Percentiles rank a stretch among this genome's conserved stretches.
Conservation (phyloP, 2,888 invertebrate genomes). For the Rotaria sp. region DNA sequence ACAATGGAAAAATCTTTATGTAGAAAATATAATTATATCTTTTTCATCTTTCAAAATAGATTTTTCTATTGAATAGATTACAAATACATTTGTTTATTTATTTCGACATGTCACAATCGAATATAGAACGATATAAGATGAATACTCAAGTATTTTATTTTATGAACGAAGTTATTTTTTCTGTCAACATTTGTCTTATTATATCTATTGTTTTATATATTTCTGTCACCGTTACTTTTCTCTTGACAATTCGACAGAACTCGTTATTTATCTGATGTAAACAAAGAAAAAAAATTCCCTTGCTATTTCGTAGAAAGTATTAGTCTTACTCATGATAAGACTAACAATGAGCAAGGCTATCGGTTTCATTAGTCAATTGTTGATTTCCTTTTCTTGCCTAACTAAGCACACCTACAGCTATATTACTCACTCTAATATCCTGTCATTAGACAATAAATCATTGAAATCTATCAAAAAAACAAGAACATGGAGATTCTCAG, state of each 20-base stretch:
- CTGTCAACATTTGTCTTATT: neutral
- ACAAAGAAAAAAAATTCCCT: neutral
- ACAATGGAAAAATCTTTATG: too few species aligned
- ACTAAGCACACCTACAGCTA: neutral
- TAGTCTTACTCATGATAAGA: neutral
- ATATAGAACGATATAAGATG: too few species aligned
- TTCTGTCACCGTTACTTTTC: neutral
- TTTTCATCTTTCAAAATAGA: too few species aligned
- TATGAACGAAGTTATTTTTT: neutral
- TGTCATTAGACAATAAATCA: neutral
- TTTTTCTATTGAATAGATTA: too few species aligned
- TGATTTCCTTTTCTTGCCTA: neutral
- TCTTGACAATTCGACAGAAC: neutral
- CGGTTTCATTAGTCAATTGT: neutral
- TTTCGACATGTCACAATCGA: too few species aligned
- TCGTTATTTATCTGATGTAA: neutral
- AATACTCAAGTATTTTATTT: neutral
- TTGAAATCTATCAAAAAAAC: neutral
- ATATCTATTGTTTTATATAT: neutral
- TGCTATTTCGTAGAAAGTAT: neutral
- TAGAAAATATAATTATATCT: too few species aligned
- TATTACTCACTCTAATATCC: neutral
- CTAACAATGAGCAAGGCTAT: neutral
- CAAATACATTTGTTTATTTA: too few species aligned
- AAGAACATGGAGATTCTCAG: neutral